Evolutionary conservation across 2,113 vertebrate species (phyloP), one percentile per base, ranked within the genome.

Genomic region (Erinaceus europaeus): DNA sequence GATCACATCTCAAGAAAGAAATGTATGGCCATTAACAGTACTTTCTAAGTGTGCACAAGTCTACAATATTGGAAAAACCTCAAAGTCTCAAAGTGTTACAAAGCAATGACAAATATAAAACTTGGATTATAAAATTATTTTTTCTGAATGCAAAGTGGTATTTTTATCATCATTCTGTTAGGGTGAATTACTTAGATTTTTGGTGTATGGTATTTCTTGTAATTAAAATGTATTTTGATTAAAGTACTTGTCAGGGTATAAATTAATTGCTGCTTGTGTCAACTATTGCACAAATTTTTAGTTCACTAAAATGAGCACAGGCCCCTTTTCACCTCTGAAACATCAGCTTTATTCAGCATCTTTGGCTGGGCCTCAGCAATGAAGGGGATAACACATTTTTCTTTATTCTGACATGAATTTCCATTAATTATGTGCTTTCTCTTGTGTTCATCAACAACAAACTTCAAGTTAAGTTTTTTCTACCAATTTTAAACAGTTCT

Each of bases 391-490:
- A 92, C 68, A 88, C 80, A 65, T 93, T 96, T 97, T 92, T 92
- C 87, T 94, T 93, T 93, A 93, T 85, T 90, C 36, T 94, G 84
- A 92, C 86, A 95, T 89, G 91, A 29, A 90, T 86, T 77, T 84
- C 78, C 86, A 93, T 96, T 96, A 95, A 96, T 94, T 95, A 87
- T 21, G 29, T 93, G 84, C 77, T 95, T 92, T 96, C 84, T 85
- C 82, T 46, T 83, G 89, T 89, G 94, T 94, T 97, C 88, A 95
- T 93, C 95, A 96, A 94, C 80, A 94, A 91, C 79, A 90, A 94
- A 96, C 34, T 94, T 94, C 95, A 92, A 71, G 91, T 86, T 75
- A 95, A 95, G 68, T 61, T 94, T 96, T 91, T 93, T 90, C 74
- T 95, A 89, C 62, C 88, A 89, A 88, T 96, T 95, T 94, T 93